Evolutionary conservation across 1,140 invertebrate genomes (phyloP).

Genomic region (Triops cancriformis): DNA sequence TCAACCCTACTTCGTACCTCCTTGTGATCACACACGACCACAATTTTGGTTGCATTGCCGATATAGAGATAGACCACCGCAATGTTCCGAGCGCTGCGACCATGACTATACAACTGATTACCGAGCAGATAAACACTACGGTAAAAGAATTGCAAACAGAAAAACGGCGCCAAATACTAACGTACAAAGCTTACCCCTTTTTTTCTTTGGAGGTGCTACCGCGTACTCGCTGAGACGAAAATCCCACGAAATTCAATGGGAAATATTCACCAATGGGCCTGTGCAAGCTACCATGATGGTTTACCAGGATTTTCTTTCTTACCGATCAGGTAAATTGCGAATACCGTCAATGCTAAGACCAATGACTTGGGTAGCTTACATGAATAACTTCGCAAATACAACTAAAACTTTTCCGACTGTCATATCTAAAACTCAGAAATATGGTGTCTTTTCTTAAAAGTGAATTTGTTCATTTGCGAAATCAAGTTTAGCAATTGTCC

Average conservation of each 20-base stretch:
- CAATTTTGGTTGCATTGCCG: neutral
- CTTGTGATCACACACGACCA: conserved; percentile 3
- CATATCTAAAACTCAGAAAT: no score
- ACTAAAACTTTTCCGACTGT: no score
- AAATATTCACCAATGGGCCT: neutral
- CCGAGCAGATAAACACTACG: neutral
- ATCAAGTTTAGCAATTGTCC: no score
- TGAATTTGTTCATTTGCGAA: no score
- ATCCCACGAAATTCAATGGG: neutral
- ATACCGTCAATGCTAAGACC: no score
- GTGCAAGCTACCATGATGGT: conserved; percentile 7
- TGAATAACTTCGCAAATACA: no score
- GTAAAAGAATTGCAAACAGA: neutral
- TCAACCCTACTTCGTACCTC: neutral
- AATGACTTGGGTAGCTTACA: no score
- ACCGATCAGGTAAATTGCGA: neutral
- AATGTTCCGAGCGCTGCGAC: neutral
- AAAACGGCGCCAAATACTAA: neutral
- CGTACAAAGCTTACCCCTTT: neutral
- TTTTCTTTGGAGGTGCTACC: neutral
- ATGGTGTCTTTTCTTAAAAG: no score
- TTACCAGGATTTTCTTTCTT: conserved; percentile 15
- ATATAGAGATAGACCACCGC: neutral
- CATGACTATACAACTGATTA: neutral
- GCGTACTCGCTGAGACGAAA: neutral